These are phyloP conservation scores for Rhopalosiphum nymphaeae DNA, from an alignment of 2,888 invertebrate species.

Conservation along the genomic window DNA sequence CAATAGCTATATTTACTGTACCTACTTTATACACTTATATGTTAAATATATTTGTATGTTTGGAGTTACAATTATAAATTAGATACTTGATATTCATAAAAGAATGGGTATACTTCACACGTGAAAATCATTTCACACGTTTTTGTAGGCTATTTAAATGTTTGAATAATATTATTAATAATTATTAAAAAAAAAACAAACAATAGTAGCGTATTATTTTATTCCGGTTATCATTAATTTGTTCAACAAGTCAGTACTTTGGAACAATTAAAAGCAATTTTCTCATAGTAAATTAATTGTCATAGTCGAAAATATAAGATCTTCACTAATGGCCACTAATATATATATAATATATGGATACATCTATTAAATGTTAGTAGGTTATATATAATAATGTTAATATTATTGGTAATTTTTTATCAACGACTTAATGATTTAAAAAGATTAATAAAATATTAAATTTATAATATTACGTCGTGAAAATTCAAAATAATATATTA, in stretches of 20 bases:
- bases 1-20: neutral
- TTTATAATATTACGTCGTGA: neutral
- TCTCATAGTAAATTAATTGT: neutral
- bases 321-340: neutral
- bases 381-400: neutral
- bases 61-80: neutral
- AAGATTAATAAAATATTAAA: neutral
- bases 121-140: neutral
- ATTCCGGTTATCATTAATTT: neutral
- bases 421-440: neutral
- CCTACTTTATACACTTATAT: neutral
- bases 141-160: neutral
- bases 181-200: neutral
- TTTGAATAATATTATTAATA: neutral
- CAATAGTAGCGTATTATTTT: neutral
- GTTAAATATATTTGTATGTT: neutral
- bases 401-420: too few species aligned
- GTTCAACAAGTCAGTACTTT: neutral
- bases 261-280: neutral
- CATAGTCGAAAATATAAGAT: neutral
- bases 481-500: neutral
- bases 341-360: neutral
- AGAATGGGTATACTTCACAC: neutral
- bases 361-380: neutral
- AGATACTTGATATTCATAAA: neutral